Percentiles rank a stretch among this genome's conserved stretches.
These are phyloP conservation scores for Drosophila bipectinata DNA, from an alignment of 1,140 invertebrate genomes.

Conservation along the genomic window DNA sequence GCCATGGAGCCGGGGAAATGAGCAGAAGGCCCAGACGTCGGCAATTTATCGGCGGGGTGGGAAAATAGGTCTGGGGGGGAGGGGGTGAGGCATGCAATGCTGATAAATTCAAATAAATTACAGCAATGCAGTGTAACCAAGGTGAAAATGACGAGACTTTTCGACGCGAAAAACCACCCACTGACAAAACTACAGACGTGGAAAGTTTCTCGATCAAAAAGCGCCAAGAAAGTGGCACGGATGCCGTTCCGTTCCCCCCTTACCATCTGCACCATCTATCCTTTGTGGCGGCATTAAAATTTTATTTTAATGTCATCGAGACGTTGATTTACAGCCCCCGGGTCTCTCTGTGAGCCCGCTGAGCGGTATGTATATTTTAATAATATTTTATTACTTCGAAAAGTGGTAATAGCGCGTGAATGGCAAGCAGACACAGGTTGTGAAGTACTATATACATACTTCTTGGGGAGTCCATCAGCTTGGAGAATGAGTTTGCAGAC, in stretches of 20 bases:
- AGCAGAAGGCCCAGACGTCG: constrained; percentile 39
- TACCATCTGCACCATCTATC: neutral
- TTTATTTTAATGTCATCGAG: constrained; percentile 84
- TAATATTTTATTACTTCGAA: constrained; percentile 82
- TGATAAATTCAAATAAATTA: constrained; percentile 80
- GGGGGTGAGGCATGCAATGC: constrained; percentile 37
- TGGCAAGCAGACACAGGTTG: constrained; percentile 6
- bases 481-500: too few relatives aligned
- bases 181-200: constrained; percentile 34
- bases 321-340: constrained; percentile 77
- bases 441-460: neutral
- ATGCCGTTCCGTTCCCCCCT: neutral
- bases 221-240: constrained; percentile 32
- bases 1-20: constrained; percentile 52
- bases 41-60: neutral
- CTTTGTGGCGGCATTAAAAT: constrained; percentile 73
- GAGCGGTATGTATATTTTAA: constrained; percentile 73
- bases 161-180: neutral
- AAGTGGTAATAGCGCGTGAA: constrained; percentile 74
- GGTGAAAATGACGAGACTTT: constrained; percentile 74
- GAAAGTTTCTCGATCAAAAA: constrained; percentile 75
- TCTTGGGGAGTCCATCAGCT: neutral
- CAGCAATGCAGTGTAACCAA: constrained; percentile 68
- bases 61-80: neutral
- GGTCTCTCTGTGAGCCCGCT: constrained; percentile 1